Evolutionary conservation across 2,113 vertebrate genomes (phyloP).

Genomic region (Charina bottae): DNA sequence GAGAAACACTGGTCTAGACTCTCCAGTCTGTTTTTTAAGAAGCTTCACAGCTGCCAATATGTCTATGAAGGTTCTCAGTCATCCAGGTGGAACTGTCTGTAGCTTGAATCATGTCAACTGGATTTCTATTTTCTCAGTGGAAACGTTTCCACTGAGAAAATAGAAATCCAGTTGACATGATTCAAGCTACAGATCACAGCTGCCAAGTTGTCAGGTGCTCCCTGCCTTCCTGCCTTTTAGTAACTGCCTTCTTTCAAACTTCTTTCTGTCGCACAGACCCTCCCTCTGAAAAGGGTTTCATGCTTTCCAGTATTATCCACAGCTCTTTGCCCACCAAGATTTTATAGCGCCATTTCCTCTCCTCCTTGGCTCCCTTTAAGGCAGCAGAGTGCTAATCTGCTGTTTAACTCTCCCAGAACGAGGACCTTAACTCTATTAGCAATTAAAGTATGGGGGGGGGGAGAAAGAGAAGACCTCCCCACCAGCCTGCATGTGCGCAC

Average conservation of each 20-base stretch:
- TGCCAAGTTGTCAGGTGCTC: too few species aligned
- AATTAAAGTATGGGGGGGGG: slow-evolving; percentile 12
- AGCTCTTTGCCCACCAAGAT: background rate
- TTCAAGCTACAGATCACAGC: too few species aligned
- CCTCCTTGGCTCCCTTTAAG: too few species aligned
- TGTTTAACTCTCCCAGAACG: background rate
- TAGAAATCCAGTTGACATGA: too few species aligned
- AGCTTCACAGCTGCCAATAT: too few species aligned
- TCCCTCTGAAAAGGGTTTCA: background rate
- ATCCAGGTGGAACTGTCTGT: too few species aligned
- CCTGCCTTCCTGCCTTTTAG: background rate
- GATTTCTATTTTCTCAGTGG: too few species aligned
- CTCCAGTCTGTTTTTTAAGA: background rate
- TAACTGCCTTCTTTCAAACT: background rate
- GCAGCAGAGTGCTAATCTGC: background rate
- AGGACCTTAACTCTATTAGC: slow-evolving; percentile 20
- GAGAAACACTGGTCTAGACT: background rate
- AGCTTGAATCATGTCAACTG: too few species aligned
- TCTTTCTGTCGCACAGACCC: background rate
- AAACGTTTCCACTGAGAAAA: too few species aligned
- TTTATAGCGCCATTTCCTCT: rapidly evolving
- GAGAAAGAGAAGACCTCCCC: rapidly evolving
- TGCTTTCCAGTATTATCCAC: background rate
- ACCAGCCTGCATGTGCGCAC: background rate
- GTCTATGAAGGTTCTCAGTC: too few species aligned